Percentiles rank a stretch among this genome's conserved stretches.
phyloP scores from a whole-genome alignment of 2,797 vertebrate species.

The Trachurus trachurus region DNA sequence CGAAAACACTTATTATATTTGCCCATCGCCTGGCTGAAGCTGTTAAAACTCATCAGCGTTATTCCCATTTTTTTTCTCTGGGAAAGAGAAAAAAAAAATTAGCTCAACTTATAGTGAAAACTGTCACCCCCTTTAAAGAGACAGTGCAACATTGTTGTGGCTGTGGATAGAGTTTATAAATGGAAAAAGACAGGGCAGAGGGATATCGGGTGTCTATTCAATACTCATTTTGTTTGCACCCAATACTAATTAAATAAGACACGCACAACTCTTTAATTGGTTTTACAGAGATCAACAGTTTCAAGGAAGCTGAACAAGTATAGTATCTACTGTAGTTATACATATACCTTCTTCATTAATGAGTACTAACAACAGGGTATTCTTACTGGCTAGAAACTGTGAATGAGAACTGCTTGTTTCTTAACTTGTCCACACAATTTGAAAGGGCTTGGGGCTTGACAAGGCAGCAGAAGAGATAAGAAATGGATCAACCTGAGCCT shows the following conservation, averaged over 20 bases:
- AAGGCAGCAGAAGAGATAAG: conserved; percentile 83
- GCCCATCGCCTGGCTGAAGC: conserved; percentile 91
- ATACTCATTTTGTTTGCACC: conserved; percentile 83
- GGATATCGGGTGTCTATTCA: conserved; percentile 76
- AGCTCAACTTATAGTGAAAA: conserved; percentile 80
- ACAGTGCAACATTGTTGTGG: conserved; percentile 70
- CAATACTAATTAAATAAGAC: conserved; percentile 85
- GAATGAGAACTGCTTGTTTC: conserved; percentile 59
- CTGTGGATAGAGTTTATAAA: conserved; percentile 67
- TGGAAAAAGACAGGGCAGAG: conserved; percentile 68
- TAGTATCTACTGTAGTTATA: conserved; percentile 24
- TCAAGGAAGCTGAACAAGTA: conserved; percentile 51
- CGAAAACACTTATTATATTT: conserved; percentile 95
- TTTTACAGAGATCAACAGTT: conserved; percentile 72
- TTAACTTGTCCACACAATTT: conserved; percentile 67
- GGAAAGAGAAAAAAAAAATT: conserved; percentile 75
- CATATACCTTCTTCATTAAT: conserved; percentile 46
- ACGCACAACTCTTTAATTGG: conserved; percentile 78
- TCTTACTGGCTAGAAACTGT: conserved; percentile 45
- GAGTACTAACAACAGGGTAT: conserved; percentile 39
- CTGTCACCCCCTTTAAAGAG: conserved; percentile 79
- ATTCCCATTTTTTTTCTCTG: conserved; percentile 82
- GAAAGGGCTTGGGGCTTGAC: conserved; percentile 79
- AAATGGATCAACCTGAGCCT: conserved; percentile 86
- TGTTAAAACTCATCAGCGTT: conserved; percentile 91